phyloP scores from a whole-genome alignment of 2,888 invertebrate species.

The Mechanitis messenoides region DNA sequence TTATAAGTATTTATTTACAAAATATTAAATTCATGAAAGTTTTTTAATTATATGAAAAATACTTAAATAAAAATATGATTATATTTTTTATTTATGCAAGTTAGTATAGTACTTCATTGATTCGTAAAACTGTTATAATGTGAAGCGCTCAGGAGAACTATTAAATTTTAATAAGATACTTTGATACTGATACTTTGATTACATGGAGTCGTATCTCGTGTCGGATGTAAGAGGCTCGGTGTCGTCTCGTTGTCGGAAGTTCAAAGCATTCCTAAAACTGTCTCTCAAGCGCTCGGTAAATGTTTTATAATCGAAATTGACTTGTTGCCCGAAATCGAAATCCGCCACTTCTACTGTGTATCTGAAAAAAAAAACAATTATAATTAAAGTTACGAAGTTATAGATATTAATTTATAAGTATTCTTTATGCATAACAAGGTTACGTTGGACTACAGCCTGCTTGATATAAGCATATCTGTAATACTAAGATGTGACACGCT shows the following conservation, averaged over 20 bases:
- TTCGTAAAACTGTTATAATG: background rate
- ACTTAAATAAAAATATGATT: background rate
- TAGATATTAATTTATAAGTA: too few species aligned
- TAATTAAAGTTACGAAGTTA: too few species aligned
- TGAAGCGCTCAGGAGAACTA: background rate
- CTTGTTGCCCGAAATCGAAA: slow-evolving; percentile 90
- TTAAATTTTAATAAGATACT: background rate
- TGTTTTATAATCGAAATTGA: slow-evolving; percentile 91
- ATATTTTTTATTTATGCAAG: background rate
- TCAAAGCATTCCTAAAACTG: slow-evolving; percentile 77
- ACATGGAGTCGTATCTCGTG: slow-evolving; percentile 77
- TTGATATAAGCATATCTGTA: too few species aligned
- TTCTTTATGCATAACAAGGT: too few species aligned
- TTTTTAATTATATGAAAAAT: background rate
- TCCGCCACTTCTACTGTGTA: slow-evolving; percentile 92
- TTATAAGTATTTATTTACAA: background rate
- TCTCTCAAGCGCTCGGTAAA: slow-evolving; percentile 88
- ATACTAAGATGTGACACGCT: too few species aligned
- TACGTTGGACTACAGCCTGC: too few species aligned
- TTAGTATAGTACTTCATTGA: background rate
- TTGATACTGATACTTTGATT: slow-evolving; percentile 28
- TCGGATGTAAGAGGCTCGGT: slow-evolving; percentile 61
- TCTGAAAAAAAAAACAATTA: slow-evolving; percentile 54
- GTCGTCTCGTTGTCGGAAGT: slow-evolving; percentile 57
- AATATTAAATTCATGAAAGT: background rate